Base-by-base conservation (phyloP, 2,113 vertebrate species). In the Pelusios castaneus region DNA sequence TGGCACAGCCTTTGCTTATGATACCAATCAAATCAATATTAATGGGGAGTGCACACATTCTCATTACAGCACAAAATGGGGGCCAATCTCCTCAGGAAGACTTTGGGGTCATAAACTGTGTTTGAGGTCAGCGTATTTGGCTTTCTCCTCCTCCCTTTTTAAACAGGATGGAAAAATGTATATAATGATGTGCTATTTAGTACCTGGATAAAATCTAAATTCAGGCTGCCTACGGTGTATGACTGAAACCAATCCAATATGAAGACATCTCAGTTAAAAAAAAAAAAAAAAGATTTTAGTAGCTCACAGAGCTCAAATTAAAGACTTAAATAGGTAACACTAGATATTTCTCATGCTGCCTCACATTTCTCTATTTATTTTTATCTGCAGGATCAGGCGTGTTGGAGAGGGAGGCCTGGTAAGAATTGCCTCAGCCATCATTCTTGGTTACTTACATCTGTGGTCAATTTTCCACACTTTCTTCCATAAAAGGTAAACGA, bases 401-500 rank as follows among this genome's bases (percentile, higher is more conserved):
- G 96, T 95, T 98, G 96, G 97, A 97, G 97, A 97, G 94, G 92
- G 94, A 98, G 97, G 98, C 95, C 96, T 97, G 97, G 97, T 97
- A 97, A 98, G 98, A 97, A 95, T 97, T 97, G 97, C 97, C 97
- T 98, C 96, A 97, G 97, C 96, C 97, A 92, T 97, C 97, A 96
- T 97, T 98, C 98, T 98, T 98, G 96, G 97, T 97, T 97, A 96
- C 97, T 97, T 98, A 98, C 98, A 98, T 98, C 98, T 98, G 98
- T 97, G 98, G 97, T 98, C 98, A 98, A 98, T 98, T 98, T 98
- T 98, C 98, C 98, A 97, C 97, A 98, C 98, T 98, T 98, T 98
- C 98, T 98, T 98, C 98, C 98, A 98, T 98, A 98, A 98, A 98
- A 98, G 98, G 98, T 98, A 98, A 98, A 98, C 90, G 97, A 98